Evolutionary conservation across 2,113 vertebrate genomes (phyloP).

Genomic region (Speoplatyrhinus poulsoni): DNA sequence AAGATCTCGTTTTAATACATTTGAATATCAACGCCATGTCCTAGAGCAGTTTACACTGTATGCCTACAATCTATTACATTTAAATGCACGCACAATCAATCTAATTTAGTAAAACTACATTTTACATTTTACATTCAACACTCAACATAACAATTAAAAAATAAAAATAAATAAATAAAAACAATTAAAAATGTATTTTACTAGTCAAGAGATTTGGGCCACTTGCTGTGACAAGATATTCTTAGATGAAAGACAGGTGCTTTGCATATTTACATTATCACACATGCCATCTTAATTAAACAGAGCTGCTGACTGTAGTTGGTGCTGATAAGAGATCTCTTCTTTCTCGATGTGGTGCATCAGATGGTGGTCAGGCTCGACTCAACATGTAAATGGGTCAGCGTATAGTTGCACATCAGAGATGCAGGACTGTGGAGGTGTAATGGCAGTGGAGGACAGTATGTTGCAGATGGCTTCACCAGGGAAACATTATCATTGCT

Average conservation of each 20-base stretch:
- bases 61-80: too few species aligned
- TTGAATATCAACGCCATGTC: too few species aligned
- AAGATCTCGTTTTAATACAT: too few species aligned
- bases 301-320: constrained; percentile 26
- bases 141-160: background rate
- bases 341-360: constrained; percentile 47
- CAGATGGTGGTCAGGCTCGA: constrained; percentile 44
- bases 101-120: too few species aligned
- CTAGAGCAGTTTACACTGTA: too few species aligned
- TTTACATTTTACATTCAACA: too few species aligned
- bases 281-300: constrained; percentile 71
- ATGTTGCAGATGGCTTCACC: background rate
- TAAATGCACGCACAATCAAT: too few species aligned
- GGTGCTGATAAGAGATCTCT: constrained; percentile 47
- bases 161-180: background rate
- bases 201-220: background rate
- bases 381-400: constrained; percentile 53
- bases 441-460: background rate
- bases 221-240: constrained; percentile 61
- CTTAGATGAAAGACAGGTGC: constrained; percentile 63
- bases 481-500: too few species aligned
- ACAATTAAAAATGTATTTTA: background rate
- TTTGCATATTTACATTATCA: constrained; percentile 72
- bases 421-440: constrained; percentile 11
- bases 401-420: constrained; percentile 5